These are phyloP conservation scores for Melanostoma scalare DNA, from an alignment of 2,888 invertebrate genomes.

Conservation along the genomic window DNA sequence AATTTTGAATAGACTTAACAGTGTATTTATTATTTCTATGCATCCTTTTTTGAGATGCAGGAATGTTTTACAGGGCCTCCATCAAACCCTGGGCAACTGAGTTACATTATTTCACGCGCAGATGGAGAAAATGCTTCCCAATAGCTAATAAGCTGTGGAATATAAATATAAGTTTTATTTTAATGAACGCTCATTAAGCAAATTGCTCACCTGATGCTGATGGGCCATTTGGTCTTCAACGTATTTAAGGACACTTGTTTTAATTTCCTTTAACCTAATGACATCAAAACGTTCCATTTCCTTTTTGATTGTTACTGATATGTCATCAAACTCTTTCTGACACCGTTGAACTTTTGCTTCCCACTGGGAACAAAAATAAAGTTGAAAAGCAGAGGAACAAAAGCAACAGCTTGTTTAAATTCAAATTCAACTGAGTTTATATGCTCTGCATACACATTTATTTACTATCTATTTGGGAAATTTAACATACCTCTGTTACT, in stretches of 20 bases:
- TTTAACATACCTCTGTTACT: constrained; percentile 91
- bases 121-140: constrained; percentile 98
- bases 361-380: constrained; percentile 85
- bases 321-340: constrained; percentile 97
- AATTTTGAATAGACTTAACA: constrained; percentile 6
- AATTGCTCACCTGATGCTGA: constrained; percentile 91
- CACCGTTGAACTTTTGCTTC: constrained; percentile 98
- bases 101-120: constrained; percentile 95
- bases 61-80: constrained; percentile 48
- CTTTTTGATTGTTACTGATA: constrained; percentile 95
- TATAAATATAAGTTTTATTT: constrained; percentile 50
- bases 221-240: constrained; percentile 96
- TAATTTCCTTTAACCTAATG: constrained; percentile 93
- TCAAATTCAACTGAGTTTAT: too few relatives aligned
- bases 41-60: constrained; percentile 50
- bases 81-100: constrained; percentile 3
- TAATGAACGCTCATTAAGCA: not conserved
- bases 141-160: constrained; percentile 78
- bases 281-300: constrained; percentile 97
- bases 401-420: too few relatives aligned
- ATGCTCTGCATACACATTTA: too few relatives aligned
- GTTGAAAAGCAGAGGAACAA: not conserved
- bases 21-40: constrained; percentile 46
- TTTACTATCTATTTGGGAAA: not conserved
- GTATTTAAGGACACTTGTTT: constrained; percentile 93